Percentiles rank a stretch among this genome's conserved stretches.
phyloP scores from a whole-genome alignment of 2,113 vertebrate species.

The Leptosomus discolor region DNA sequence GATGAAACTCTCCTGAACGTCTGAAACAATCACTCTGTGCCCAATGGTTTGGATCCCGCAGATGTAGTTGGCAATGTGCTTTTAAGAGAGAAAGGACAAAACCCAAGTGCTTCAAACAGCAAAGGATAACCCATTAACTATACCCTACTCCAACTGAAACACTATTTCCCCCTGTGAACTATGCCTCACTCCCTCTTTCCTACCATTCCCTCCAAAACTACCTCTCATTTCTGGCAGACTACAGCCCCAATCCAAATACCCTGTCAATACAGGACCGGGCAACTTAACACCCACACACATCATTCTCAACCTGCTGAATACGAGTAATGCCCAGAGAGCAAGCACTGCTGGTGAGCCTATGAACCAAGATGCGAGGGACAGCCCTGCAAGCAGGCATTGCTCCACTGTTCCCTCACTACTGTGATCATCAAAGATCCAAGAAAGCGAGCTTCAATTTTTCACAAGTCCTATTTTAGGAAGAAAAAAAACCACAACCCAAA shows the following conservation, averaged over 20 bases:
- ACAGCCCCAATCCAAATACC: not conserved
- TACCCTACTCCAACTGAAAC: not conserved
- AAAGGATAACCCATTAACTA: not conserved
- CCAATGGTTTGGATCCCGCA: conserved; percentile 93
- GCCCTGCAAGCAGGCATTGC: not conserved
- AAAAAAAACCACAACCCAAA: not conserved
- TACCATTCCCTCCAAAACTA: too few relatives aligned
- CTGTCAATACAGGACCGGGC: not conserved
- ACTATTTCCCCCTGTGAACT: not conserved
- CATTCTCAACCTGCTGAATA: not conserved
- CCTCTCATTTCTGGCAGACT: not conserved
- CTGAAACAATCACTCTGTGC: conserved; percentile 92
- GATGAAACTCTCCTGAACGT: conserved; percentile 96
- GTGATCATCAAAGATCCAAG: not conserved
- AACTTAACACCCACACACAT: accelerated
- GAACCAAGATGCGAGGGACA: not conserved
- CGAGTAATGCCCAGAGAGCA: accelerated
- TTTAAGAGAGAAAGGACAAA: not conserved
- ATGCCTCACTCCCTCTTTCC: not conserved
- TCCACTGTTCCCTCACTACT: not conserved
- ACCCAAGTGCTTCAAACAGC: not conserved
- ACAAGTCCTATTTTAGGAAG: not conserved
- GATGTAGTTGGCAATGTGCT: conserved; percentile 97
- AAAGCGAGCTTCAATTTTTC: not conserved
- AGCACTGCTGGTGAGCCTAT: not conserved